Conservation (phyloP, 2,888 invertebrate species). For the Dichetophora obliterata region DNA sequence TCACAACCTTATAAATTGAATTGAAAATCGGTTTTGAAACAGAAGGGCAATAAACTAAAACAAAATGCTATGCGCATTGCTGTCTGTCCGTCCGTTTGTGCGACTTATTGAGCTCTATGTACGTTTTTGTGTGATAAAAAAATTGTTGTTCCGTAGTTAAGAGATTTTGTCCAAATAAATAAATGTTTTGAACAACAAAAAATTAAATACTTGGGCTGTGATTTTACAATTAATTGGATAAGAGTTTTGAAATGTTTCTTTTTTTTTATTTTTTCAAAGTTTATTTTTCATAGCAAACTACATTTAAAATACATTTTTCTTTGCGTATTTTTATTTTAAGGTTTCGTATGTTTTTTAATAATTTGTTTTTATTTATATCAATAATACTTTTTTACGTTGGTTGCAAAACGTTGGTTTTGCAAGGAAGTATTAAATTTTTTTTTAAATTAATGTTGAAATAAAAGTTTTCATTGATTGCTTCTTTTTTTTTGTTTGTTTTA, state of each 20-base stretch:
- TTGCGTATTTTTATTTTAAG: slow-evolving; percentile 34
- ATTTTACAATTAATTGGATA: slow-evolving; percentile 45
- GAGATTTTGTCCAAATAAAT: background rate
- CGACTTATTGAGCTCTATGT: background rate
- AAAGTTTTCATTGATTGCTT: too few species aligned
- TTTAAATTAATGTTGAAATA: background rate
- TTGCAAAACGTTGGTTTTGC: slow-evolving; percentile 16
- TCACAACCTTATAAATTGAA: slow-evolving; percentile 71
- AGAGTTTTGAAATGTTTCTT: slow-evolving; percentile 33
- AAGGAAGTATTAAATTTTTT: slow-evolving; percentile 2
- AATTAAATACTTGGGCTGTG: slow-evolving; percentile 48
- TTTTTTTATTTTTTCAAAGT: slow-evolving; percentile 27
- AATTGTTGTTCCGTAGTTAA: background rate
- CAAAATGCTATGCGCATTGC: background rate
- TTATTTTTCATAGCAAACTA: slow-evolving; percentile 33
- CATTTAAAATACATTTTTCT: slow-evolving; percentile 39
- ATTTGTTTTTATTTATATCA: slow-evolving; percentile 26
- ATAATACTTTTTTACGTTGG: slow-evolving; percentile 27
- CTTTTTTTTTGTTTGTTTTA: too few species aligned
- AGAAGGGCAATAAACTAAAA: slow-evolving; percentile 28
- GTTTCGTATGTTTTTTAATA: slow-evolving; percentile 19
- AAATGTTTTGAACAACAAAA: background rate
- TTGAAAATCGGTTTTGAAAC: slow-evolving; percentile 65
- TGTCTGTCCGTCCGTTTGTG: background rate
- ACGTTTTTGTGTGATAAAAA: background rate